phyloP scores from a whole-genome alignment of 2,888 invertebrate genomes.

The Gymnocheta viridis region DNA sequence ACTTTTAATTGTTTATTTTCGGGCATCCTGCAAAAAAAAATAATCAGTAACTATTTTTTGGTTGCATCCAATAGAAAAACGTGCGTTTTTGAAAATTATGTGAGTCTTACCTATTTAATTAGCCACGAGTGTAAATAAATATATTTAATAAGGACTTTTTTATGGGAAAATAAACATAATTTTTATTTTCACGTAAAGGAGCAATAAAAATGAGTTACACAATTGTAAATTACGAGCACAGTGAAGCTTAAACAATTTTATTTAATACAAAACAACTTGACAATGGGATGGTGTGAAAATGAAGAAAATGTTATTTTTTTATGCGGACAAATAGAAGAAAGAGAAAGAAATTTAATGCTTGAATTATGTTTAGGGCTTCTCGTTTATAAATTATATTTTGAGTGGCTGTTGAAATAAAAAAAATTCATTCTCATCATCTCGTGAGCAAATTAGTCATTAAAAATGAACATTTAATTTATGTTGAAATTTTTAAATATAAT shows the following conservation, averaged over 20 bases:
- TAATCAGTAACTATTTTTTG: too few relatives aligned
- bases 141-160: constrained; percentile 24
- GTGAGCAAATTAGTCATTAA: constrained; percentile 28
- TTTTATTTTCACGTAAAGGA: constrained; percentile 39
- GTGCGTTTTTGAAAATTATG: too few relatives aligned
- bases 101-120: too few relatives aligned
- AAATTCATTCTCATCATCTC: not conserved
- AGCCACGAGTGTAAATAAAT: too few relatives aligned
- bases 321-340: not conserved
- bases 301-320: not conserved
- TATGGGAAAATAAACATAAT: constrained; percentile 47
- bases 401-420: constrained; percentile 7
- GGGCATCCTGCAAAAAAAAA: too few relatives aligned
- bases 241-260: constrained; percentile 51
- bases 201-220: constrained; percentile 52
- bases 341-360: constrained; percentile 25
- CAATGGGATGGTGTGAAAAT: constrained; percentile 19
- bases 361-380: constrained; percentile 31
- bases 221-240: constrained; percentile 41
- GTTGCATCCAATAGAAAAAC: too few relatives aligned
- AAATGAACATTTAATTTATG: not conserved
- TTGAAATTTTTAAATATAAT: not conserved
- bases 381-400: not conserved
- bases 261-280: constrained; percentile 24
- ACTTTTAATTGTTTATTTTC: too few relatives aligned